Base-by-base conservation (phyloP, 2,888 invertebrate species). In the Calameuta pallipes region DNA sequence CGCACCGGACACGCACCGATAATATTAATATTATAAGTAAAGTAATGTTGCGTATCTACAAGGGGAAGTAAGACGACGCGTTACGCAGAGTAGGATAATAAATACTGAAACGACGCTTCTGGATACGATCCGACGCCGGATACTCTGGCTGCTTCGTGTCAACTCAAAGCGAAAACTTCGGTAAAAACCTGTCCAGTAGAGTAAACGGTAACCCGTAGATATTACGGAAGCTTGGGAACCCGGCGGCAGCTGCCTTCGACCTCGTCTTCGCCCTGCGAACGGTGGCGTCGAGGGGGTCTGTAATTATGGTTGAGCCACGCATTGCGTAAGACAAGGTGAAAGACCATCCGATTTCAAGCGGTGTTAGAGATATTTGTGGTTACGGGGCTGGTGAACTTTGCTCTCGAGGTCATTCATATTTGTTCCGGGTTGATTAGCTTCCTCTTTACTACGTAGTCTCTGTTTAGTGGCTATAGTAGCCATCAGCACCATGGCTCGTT, bases 191-290 rank as follows among this genome's bases (percentile, higher is more conserved):
- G 69, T 69, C 12, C 23, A 15, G 74, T n/a, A 68, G 69, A 35
- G 69, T 75, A 70, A 78, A 75, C 71, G 75, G 78, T 77, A 80
- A 82, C 79, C 79, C 31, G 3, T 33, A 56, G 81, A 82, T 80
- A 84, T 85, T 84, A 77, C 87, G 82, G 82, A 87, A 84, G 85
- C 85, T 86, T 85, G 88, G 84, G 85, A 88, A 86, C 83, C 86
- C 86, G 34, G 87, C 86, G 34, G 87, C 89, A 89, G 88, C 85
- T 87, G 88, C 86, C 83, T 86, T 86, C 82, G 84, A 82, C 75
- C 75, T 36, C 69, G 37, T 74, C 23, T 68, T 34, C 30, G 73
- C 56, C 41, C 30, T 74, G 68, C 35, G 15, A 23, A 56, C 23
- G 69, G 15, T 30, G 76, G 76, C 76, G 75, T 69, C 37, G 69